These are phyloP conservation scores for Struthidea cinerea DNA, from an alignment of 2,113 vertebrate genomes.

Conservation along the genomic window DNA sequence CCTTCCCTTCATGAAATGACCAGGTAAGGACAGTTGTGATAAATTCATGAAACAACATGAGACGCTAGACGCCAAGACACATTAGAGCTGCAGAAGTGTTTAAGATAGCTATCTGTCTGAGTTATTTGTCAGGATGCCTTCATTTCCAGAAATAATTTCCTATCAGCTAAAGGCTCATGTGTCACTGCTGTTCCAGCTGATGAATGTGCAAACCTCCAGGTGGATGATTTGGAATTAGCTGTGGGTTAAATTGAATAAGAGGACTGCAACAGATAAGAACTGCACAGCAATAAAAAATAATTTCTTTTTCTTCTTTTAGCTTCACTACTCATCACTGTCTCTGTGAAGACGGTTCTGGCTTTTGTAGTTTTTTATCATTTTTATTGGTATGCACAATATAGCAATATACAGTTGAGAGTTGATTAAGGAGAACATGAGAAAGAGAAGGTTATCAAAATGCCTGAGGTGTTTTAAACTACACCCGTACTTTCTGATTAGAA, in stretches of 20 bases:
- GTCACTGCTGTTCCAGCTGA: neutral
- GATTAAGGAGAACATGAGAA: neutral
- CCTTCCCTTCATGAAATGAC: neutral
- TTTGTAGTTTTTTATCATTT: neutral
- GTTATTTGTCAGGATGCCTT: neutral
- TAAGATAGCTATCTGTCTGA: neutral
- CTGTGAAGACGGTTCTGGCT: neutral
- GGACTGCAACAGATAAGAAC: neutral
- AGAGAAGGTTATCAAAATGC: neutral
- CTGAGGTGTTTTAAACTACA: neutral
- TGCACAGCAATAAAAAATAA: neutral
- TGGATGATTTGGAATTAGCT: conserved; percentile 11
- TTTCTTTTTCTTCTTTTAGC: neutral
- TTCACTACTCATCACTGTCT: neutral
- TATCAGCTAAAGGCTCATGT: neutral
- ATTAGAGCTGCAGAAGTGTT: neutral
- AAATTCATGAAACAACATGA: neutral
- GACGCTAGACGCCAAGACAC: neutral
- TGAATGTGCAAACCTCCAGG: neutral
- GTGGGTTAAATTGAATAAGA: neutral
- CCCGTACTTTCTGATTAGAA: neutral
- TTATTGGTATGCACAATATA: neutral
- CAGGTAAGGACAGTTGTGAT: neutral
- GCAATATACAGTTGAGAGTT: neutral
- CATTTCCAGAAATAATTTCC: conserved; percentile 22